These are phyloP conservation scores for Spongia lamella DNA, from an alignment of 37 sponge, comb jelly and placozoan genomes.

Conservation along the genomic window DNA sequence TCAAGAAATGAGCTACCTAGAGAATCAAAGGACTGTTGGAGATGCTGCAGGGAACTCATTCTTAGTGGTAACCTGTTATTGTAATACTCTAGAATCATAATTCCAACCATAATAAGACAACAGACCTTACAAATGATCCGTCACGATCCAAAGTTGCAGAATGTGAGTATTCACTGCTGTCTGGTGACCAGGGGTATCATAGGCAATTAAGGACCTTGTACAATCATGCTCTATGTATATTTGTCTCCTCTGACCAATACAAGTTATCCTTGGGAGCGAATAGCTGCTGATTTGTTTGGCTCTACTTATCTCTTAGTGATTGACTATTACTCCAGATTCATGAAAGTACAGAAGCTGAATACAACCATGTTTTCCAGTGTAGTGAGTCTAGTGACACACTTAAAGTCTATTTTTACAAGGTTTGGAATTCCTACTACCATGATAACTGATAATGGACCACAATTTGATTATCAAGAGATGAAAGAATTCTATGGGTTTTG, in stretches of 20 bases:
- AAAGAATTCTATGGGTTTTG: conserved; percentile 3
- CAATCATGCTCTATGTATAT: background rate
- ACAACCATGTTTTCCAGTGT: conserved; percentile 9
- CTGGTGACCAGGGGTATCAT: no score
- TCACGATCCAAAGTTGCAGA: conserved; percentile 4
- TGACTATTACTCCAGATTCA: background rate
- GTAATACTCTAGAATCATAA: background rate
- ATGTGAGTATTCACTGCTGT: conserved; percentile 5
- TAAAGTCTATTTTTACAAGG: conserved; percentile 17
- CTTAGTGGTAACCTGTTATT: background rate
- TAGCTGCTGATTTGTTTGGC: conserved; percentile 3
- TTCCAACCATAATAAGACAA: background rate
- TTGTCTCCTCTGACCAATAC: background rate
- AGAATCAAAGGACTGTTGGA: conserved; percentile 6
- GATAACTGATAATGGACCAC: conserved; percentile 17
- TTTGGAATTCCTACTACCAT: conserved; percentile 6
- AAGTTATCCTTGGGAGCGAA: conserved; percentile 19
- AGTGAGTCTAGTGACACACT: background rate
- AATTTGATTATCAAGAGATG: conserved; percentile 13
- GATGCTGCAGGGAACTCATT: background rate
- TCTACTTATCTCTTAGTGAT: no score
- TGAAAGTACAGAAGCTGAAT: conserved; percentile 6
- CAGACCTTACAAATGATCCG: conserved; percentile 2
- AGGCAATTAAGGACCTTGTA: background rate
- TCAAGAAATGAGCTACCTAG: background rate